Evolutionary conservation across 2,888 invertebrate genomes (phyloP).

Genomic region (Ophraella communa): DNA sequence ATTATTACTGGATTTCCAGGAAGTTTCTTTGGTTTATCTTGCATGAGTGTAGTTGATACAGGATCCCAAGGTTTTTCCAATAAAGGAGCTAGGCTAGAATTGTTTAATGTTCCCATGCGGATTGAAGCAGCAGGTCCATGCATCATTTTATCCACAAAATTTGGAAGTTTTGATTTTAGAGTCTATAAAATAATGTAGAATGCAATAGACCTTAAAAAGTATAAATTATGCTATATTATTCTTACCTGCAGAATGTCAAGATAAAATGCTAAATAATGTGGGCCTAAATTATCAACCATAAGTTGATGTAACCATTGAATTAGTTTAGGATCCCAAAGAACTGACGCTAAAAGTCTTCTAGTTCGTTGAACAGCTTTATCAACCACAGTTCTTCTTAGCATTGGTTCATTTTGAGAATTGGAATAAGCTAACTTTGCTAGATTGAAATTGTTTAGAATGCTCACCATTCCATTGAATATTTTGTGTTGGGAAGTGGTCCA

Average conservation of each 20-base stretch:
- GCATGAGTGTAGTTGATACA: constrained; percentile 63
- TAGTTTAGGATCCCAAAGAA: constrained; percentile 76
- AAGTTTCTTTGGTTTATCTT: constrained; percentile 73
- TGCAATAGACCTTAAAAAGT: too few species aligned
- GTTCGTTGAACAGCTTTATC: constrained; percentile 74
- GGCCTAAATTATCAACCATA: constrained; percentile 71
- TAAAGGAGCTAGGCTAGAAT: constrained; percentile 71
- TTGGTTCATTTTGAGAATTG: constrained; percentile 69
- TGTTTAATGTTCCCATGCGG: constrained; percentile 62
- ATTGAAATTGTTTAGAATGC: constrained; percentile 71
- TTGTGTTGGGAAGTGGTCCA: constrained; percentile 72
- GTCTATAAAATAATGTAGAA: constrained; percentile 57
- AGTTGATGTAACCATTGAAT: constrained; percentile 80
- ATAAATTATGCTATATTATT: too few species aligned
- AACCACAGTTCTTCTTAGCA: constrained; percentile 71
- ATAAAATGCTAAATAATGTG: constrained; percentile 73
- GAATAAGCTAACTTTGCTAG: constrained; percentile 69
- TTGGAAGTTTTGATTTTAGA: constrained; percentile 72
- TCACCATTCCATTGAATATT: constrained; percentile 70
- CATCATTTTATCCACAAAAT: constrained; percentile 76
- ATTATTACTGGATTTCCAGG: constrained; percentile 74
- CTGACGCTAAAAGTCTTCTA: constrained; percentile 71
- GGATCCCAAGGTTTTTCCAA: constrained; percentile 80
- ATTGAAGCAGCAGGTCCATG: constrained; percentile 62
- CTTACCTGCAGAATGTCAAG: constrained; percentile 77